A percentile compares a stretch with the other conserved stretches of the same genome.
These are phyloP conservation scores for Manacus vitellinus DNA, from an alignment of 2,113 vertebrate genomes.

Conservation along the genomic window DNA sequence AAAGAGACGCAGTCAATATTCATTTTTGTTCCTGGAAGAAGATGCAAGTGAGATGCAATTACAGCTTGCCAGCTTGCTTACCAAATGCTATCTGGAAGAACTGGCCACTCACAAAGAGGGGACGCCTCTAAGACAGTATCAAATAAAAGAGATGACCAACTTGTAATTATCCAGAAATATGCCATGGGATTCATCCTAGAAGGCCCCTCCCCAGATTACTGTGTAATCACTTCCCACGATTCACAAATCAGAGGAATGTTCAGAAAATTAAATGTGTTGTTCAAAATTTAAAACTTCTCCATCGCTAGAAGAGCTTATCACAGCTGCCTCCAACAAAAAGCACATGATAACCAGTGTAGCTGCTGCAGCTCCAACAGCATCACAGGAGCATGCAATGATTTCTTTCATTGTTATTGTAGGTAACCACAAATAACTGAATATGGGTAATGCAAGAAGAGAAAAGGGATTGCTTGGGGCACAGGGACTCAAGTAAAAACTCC, in stretches of 20 bases:
- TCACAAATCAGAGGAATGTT: neutral
- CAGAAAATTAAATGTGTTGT: accelerated
- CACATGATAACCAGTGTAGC: neutral
- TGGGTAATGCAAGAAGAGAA: neutral
- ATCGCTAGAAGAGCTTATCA: neutral
- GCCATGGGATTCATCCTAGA: neutral
- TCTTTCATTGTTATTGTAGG: neutral
- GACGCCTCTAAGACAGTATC: neutral
- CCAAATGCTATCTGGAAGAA: neutral
- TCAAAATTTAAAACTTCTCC: neutral
- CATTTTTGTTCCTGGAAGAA: neutral
- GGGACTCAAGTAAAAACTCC: neutral
- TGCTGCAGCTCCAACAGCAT: neutral
- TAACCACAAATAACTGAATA: neutral
- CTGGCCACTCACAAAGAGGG: neutral
- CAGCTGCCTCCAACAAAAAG: neutral
- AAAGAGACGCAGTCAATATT: neutral
- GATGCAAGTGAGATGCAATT: neutral
- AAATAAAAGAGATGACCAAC: neutral
- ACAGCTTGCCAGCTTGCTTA: neutral
- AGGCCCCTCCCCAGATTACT: neutral
- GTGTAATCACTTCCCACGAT: neutral
- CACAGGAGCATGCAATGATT: accelerated
- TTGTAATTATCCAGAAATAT: neutral
- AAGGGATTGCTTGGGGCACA: neutral